Conservation (phyloP, 2,888 invertebrate species). For the Amiota minor region DNA sequence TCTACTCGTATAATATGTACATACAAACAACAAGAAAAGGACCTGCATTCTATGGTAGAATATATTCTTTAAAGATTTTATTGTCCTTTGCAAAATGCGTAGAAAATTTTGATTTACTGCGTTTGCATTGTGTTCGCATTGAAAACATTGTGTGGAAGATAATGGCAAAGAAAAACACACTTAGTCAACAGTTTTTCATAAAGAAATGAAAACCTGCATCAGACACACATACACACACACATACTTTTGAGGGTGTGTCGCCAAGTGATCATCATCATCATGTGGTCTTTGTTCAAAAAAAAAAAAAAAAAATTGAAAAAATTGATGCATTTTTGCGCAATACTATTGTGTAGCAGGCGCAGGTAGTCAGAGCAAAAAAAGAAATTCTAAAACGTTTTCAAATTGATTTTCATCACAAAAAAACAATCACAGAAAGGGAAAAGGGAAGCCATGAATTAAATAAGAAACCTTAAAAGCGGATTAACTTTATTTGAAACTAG, state of each 20-base stretch:
- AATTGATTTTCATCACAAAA: neutral
- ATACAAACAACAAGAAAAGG: slow-evolving; percentile 4
- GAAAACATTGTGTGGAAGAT: slow-evolving; percentile 6
- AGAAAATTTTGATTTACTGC: slow-evolving; percentile 27
- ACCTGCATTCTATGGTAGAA: slow-evolving; percentile 15
- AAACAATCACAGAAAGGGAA: no score
- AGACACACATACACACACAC: slow-evolving; percentile 12
- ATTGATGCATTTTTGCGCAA: slow-evolving; percentile 12
- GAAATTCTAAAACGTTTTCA: neutral
- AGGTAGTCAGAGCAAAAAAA: neutral
- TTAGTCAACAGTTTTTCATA: neutral
- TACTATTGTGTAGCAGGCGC: neutral
- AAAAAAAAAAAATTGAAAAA: no score
- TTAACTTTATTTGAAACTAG: neutral
- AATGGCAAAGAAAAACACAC: slow-evolving; percentile 19
- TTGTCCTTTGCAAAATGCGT: slow-evolving; percentile 27
- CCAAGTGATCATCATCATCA: neutral
- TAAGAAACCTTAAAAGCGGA: slow-evolving; percentile 12
- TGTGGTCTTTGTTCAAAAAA: neutral
- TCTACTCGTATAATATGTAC: neutral
- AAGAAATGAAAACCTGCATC: slow-evolving; percentile 7
- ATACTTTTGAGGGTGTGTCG: neutral
- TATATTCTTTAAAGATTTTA: neutral
- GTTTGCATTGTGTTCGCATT: neutral
- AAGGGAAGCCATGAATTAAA: neutral